Base-by-base conservation (phyloP, 2,797 vertebrate genomes). In the Neopelma chrysocephalum region DNA sequence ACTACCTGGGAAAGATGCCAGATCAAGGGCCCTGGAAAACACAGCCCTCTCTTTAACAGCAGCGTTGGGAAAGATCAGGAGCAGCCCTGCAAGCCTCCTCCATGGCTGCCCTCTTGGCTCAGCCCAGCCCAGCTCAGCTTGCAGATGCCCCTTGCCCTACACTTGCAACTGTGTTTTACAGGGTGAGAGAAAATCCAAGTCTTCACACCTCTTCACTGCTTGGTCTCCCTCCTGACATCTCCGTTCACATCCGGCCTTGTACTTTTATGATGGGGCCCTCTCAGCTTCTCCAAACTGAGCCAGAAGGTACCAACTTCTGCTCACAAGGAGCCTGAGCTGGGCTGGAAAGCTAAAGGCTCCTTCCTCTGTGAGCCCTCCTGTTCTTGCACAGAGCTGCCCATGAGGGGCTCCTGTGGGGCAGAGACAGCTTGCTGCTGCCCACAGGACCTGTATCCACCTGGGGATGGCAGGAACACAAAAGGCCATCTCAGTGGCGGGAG, bases 1-100 rank as follows among this genome's bases (percentile, higher is more conserved):
- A 90, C 61, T 87, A 68, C 72, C 75, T 3, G 73, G 95, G 87
- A 93, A 87, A 73, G 82, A 90, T 70, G 93, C 95, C 91, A 91
- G 89, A 87, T 40, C 0, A 14, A 90, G 82, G 66, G 47, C 51
- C 93, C 89, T 94, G 93, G 82, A 90, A 79, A 93, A 69, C 42
- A 89, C 82, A 90, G 80, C 54, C 61, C 3, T 4, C 34, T 38
- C 65, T 95, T 89, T 87, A 92, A 91, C 57, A 0, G 0, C 72
- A 50, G 54, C 1, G 1, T 40, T 2, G 23, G 81, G 82, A 90
- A 83, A 66, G 89, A 76, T 65, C 4, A 4, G 83, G 92, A 92
- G 48, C 83, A 93, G 79, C 79, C 15, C 65, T 81, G 71, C 79
- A 47, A 58, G 38, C 45, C 54, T 69, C 31, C 48, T 65, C 58